Conservation (phyloP, 2,113 vertebrate species). For the Oxyura jamaicensis region DNA sequence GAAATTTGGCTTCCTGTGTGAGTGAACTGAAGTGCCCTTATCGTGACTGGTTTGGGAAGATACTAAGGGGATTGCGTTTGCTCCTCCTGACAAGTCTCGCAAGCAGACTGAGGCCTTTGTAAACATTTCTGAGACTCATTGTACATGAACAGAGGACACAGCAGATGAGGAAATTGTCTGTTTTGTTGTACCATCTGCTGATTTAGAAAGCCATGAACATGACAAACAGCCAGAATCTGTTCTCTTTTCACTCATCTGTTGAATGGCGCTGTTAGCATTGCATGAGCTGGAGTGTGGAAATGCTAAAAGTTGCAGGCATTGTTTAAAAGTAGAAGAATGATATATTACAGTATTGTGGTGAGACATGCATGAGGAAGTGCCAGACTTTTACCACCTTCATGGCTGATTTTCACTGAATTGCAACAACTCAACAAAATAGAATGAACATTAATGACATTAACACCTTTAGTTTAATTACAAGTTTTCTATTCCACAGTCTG, state of each 20-base stretch:
- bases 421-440: neutral
- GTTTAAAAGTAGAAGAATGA: slow-evolving; percentile 30
- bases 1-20: neutral
- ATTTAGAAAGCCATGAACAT: slow-evolving; percentile 48
- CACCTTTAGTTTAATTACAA: neutral
- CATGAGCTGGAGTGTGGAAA: slow-evolving; percentile 29
- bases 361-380: neutral
- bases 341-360: neutral
- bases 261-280: neutral
- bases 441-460: neutral
- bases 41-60: neutral
- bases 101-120: neutral
- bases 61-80: neutral
- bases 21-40: neutral
- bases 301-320: neutral
- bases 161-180: slow-evolving; percentile 58
- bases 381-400: slow-evolving; percentile 26
- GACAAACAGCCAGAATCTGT: slow-evolving; percentile 61
- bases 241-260: slow-evolving; percentile 45
- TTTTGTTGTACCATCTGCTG: slow-evolving; percentile 69
- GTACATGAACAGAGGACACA: slow-evolving; percentile 1
- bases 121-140: slow-evolving; percentile 39
- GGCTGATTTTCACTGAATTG: neutral
- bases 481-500: neutral
- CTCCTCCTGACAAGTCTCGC: neutral